Base-by-base conservation (phyloP, 1,140 invertebrate genomes). In the Apis florea region DNA sequence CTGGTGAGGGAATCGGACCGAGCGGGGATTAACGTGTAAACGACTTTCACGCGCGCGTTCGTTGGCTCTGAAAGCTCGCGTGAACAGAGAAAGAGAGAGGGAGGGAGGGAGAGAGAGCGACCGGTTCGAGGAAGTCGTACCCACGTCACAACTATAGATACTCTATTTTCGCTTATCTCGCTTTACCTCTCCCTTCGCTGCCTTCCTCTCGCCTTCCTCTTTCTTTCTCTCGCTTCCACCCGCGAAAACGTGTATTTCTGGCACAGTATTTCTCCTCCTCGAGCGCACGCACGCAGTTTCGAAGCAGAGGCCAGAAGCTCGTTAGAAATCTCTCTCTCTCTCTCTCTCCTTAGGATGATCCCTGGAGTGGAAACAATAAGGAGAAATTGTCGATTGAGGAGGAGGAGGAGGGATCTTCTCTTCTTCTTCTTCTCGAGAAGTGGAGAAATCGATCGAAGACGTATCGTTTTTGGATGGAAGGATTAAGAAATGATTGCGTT, bases 131-230 rank as follows among this genome's bases (percentile, higher is more conserved):
- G 86, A 84, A 87, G 61, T 49, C 31, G 73, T 63, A 69, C 0
- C 84, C 56, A 88, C 86, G 81, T 88, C 87, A 87, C 82, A 71
- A 79, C 79, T 86, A 87, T 79, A 83, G 75, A 78, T 67, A 81
- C 85, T 88, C 85, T 87, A 89, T 89, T 89, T 89, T 88, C 79
- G 87, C 85, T 88, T 88, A 89, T 89, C 83, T 88, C 69, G 79
- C 63, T 40, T 40, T 6, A 6, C 31, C 69, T 70, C 64, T 70
- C 31, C n/a, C n/a, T n/a, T n/a, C 24, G 51, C 54, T 21, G 31
- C 54, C n/a, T 83, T 64, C 64, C 31, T 67, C 64, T 64, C 54
- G 21, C 40, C 49, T 51, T 21, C 58, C 61, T 56, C 24, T 31
- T 56, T 56, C 31, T 19, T 64, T 77, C 54, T 40, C 61, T 56